phyloP scores from a whole-genome alignment of 2,888 invertebrate species.

The Oligia fasciuncula region DNA sequence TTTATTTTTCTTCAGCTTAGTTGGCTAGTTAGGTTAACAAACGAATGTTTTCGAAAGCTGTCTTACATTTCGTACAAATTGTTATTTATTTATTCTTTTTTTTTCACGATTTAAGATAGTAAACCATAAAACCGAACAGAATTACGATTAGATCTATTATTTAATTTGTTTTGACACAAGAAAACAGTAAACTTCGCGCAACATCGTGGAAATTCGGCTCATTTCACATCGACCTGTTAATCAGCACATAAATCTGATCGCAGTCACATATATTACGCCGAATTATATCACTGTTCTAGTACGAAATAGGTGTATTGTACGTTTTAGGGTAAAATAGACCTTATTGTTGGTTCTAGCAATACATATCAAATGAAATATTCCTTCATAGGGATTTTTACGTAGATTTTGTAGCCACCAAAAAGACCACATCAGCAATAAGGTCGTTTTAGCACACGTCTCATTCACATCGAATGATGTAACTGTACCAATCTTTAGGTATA shows the following conservation, averaged over 20 bases:
- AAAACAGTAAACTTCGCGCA: conserved; percentile 54
- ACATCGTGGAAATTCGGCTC: conserved; percentile 62
- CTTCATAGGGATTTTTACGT: background rate
- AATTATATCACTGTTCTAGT: conserved; percentile 61
- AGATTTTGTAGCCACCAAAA: background rate
- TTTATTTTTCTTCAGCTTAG: background rate
- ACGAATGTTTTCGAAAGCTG: background rate
- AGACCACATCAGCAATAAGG: conserved; percentile 33
- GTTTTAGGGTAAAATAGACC: conserved; percentile 41
- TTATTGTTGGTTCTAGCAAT: conserved; percentile 4
- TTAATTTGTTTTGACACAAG: conserved; percentile 59
- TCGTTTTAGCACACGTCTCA: conserved; percentile 32
- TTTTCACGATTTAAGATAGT: conserved; percentile 15
- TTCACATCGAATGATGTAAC: conserved; percentile 24
- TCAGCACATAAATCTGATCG: conserved; percentile 68
- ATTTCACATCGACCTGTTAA: conserved; percentile 67
- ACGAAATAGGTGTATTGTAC: conserved; percentile 28
- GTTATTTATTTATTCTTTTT: conserved; percentile 14
- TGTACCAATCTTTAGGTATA: conserved; percentile 33
- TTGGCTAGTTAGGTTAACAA: background rate
- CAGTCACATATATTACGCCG: conserved; percentile 65
- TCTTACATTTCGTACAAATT: background rate
- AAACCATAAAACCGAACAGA: conserved; percentile 20
- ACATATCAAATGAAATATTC: background rate
- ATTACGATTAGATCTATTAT: conserved; percentile 41